Percentiles rank a stretch among this genome's conserved stretches.
These are phyloP conservation scores for Gallirallus australis DNA, from an alignment of 2,797 vertebrate genomes.

Conservation along the genomic window DNA sequence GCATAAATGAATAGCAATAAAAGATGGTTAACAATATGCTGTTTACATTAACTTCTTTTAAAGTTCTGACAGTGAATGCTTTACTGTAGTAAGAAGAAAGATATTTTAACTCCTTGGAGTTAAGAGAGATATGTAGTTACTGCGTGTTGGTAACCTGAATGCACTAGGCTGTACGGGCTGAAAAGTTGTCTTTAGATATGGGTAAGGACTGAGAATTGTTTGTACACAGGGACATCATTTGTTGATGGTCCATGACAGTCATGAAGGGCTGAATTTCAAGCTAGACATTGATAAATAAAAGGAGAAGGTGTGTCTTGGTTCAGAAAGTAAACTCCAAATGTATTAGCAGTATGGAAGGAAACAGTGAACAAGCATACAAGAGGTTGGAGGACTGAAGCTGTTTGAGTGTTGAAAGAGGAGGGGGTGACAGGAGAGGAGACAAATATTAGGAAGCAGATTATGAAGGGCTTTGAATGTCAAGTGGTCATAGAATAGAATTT, in stretches of 20 bases:
- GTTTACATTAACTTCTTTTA: neutral
- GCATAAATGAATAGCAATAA: neutral
- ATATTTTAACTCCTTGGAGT: neutral
- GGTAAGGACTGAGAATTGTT: neutral
- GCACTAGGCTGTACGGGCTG: neutral
- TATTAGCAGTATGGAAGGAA: neutral
- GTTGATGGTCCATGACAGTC: neutral
- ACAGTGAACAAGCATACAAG: neutral
- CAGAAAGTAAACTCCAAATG: neutral
- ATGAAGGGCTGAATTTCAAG: neutral
- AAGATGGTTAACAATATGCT: neutral
- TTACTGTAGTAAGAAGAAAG: neutral
- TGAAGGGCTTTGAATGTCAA: conserved; percentile 67
- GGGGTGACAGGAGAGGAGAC: neutral
- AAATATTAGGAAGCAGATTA: conserved; percentile 26
- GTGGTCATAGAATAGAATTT: conserved; percentile 46
- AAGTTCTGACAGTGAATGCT: neutral
- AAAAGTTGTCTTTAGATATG: neutral
- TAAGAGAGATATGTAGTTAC: neutral
- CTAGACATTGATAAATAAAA: neutral
- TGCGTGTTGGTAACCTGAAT: neutral
- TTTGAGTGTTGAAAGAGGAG: neutral
- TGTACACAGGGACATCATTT: neutral
- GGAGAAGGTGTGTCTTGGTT: neutral
- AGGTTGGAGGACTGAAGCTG: neutral